phyloP scores from a whole-genome alignment of 2,888 invertebrate species.

The Hoplodrina blanda region DNA sequence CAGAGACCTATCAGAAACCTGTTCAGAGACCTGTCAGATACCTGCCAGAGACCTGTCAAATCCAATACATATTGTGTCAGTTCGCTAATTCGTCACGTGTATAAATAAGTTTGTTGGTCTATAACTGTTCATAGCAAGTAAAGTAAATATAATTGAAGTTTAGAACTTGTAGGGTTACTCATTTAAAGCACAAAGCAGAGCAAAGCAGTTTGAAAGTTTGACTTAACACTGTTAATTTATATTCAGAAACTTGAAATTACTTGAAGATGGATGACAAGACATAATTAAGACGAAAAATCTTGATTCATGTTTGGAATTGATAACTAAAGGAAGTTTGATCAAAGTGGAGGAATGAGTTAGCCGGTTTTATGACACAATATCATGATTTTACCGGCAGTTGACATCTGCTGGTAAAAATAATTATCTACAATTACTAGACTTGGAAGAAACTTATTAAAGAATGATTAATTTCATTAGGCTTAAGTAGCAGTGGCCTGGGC shows the following conservation, averaged over 20 bases:
- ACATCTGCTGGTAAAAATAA: no score
- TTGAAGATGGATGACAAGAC: neutral
- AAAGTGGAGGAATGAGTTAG: neutral
- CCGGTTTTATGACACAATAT: neutral
- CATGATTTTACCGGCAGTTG: no score
- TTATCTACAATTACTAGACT: no score
- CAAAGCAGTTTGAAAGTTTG: neutral
- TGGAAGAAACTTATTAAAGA: no score
- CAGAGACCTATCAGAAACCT: no score
- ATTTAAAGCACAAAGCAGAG: neutral
- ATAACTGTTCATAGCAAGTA: constrained; percentile 3
- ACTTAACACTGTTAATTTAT: constrained; percentile 1
- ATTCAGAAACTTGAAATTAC: constrained; percentile 5
- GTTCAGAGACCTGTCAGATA: no score
- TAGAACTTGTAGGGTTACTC: neutral
- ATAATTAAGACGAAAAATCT: neutral
- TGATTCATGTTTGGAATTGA: neutral
- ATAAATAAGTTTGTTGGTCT: neutral
- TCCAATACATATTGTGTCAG: neutral
- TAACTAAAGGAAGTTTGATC: neutral
- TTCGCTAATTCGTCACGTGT: neutral
- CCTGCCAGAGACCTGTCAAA: no score
- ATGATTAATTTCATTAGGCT: no score
- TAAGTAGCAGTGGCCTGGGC: no score
- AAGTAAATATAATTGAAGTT: constrained; percentile 6